Base-by-base conservation (phyloP, 2,888 invertebrate species). In the Luperina nickerlii region DNA sequence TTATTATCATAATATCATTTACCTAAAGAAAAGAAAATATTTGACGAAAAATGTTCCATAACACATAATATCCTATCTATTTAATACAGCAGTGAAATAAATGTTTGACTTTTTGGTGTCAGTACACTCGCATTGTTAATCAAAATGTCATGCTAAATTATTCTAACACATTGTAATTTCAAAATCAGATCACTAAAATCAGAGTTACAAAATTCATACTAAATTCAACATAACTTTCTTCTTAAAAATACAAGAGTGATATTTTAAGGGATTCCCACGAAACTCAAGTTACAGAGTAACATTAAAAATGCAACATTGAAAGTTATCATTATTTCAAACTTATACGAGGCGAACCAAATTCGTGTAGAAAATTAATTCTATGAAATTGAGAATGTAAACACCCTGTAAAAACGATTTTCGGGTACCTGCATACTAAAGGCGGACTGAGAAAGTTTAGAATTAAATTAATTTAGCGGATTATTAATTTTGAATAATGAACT, bases 401-500 rank as follows among this genome's bases (percentile, higher is more conserved):
- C 90, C 93, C 95, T 94, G 93, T 96, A 92, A 88, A 60, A 90
- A 88, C 79, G 87, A 91, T 92, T 92, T 90, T 89, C 92, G 90
- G 91, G 91, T 89, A 85, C 86, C 91, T 92, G 66, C 87, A 70
- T n/a, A 91, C 91, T 92, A 89, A 93, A 94, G 87, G 80, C 91
- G 94, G 94, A 94, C 54, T 94, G 90, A 91, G 91, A 94, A 95
- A 96, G 93, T 96, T 95, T 90, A 90, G 92, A 94, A 95, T 94
- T 92, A 76, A 76, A 76, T 76, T 76, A 94, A 96, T 96, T 96
- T 95, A 92, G 93, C 93, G 95, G 95, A 95, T 96, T 96, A 96
- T 96, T 96, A 96, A 96, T 95, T 95, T 95, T 95, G 94, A 95
- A 94, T 95, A 95, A 95, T 94, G 95, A 95, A 95, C 94, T 94